Evolutionary conservation across 2,888 invertebrate species (phyloP).

Genomic region (Desoria tigrina): DNA sequence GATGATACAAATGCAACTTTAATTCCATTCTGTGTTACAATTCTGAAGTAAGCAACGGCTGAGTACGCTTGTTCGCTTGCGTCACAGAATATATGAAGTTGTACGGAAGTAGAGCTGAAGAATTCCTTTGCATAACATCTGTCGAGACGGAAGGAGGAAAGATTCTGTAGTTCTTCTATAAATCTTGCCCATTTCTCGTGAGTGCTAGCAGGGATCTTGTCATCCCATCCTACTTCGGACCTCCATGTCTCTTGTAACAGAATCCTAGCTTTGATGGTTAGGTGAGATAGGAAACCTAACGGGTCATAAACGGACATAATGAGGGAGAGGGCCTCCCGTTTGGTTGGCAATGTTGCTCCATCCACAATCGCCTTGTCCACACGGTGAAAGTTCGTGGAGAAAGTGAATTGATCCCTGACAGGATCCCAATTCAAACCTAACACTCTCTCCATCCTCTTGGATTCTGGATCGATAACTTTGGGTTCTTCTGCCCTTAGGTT

Average conservation of each 20-base stretch:
- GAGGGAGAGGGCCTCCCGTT: not conserved
- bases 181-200: not conserved
- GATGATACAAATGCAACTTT: no score
- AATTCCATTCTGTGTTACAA: no score
- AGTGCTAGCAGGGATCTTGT: not conserved
- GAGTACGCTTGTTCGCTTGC: no score
- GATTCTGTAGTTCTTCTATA: not conserved
- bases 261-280: no score
- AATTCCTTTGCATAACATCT: not conserved
- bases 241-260: no score
- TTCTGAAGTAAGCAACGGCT: no score
- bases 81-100: not conserved
- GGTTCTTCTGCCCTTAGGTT: constrained; percentile 8
- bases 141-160: not conserved
- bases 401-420: not conserved
- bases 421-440: no score
- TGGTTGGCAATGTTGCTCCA: not conserved
- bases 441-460: no score
- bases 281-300: not conserved
- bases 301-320: not conserved
- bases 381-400: no score
- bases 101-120: not conserved
- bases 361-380: not conserved
- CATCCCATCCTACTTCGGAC: not conserved
- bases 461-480: not conserved